phyloP scores from a whole-genome alignment of 2,113 vertebrate species.

The Oncorhynchus kisutch region DNA sequence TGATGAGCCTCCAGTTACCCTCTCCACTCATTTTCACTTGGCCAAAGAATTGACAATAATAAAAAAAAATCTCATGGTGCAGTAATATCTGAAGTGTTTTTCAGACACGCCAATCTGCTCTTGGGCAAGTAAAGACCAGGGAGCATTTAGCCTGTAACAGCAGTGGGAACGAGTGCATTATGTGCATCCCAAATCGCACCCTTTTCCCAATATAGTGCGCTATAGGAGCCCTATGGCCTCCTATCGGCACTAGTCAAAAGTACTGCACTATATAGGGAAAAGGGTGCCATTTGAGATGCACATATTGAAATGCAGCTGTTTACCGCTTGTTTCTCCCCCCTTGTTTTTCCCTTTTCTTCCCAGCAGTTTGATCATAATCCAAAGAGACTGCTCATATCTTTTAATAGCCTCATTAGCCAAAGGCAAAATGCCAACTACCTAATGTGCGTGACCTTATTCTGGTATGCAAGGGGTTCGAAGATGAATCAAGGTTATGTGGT shows the following conservation, averaged over 20 bases:
- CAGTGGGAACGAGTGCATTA: neutral
- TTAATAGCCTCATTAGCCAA: slow-evolving; percentile 39
- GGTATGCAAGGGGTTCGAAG: neutral
- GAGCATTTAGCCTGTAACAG: neutral
- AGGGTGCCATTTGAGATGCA: too few species aligned
- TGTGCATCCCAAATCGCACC: too few species aligned
- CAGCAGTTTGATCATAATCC: slow-evolving; percentile 21
- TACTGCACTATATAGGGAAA: too few species aligned
- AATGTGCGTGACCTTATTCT: slow-evolving; percentile 24
- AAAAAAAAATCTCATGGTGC: neutral
- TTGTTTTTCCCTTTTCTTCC: neutral
- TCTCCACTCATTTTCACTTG: neutral
- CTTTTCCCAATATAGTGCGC: too few species aligned
- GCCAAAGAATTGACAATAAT: neutral
- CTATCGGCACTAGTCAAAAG: too few species aligned
- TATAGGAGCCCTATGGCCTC: too few species aligned
- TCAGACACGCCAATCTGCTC: slow-evolving; percentile 9
- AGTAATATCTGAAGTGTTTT: neutral
- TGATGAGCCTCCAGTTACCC: neutral
- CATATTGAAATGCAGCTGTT: neutral
- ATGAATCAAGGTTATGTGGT: neutral
- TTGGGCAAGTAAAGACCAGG: neutral
- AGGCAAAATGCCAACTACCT: slow-evolving; percentile 38
- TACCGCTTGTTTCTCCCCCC: neutral
- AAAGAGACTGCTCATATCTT: slow-evolving; percentile 20